Conservation (phyloP, 2,797 vertebrate species). For the Chaetodon trifasciatus region DNA sequence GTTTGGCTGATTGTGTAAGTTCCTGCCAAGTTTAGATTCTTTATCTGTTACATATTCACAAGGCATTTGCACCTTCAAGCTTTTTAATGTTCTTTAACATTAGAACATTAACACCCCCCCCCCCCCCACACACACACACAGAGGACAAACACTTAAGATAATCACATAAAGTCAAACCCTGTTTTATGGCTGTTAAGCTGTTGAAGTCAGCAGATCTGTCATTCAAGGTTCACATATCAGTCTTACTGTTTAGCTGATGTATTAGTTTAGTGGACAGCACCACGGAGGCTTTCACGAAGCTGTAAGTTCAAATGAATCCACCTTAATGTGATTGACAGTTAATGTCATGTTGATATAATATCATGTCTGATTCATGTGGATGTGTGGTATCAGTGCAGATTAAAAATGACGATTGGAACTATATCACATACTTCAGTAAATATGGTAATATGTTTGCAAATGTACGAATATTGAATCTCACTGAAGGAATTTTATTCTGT, state of each 20-base stretch:
- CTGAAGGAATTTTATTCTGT: neutral
- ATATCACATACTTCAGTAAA: neutral
- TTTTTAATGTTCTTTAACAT: conserved; percentile 14
- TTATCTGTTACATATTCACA: neutral
- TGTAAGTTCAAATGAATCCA: conserved; percentile 26
- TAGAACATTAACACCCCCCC: no score
- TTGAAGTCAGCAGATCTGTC: conserved; percentile 40
- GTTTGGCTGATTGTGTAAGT: neutral
- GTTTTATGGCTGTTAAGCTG: conserved; percentile 57
- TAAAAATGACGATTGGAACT: neutral
- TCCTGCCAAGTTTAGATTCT: neutral
- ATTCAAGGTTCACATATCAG: conserved; percentile 11
- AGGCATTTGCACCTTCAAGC: neutral
- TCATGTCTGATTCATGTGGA: neutral
- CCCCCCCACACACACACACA: conserved; percentile 6
- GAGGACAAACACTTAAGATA: conserved; percentile 65
- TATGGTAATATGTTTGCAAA: neutral
- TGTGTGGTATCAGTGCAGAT: neutral
- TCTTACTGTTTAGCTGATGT: neutral
- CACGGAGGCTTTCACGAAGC: conserved; percentile 22
- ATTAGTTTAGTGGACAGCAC: conserved; percentile 9
- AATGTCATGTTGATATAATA: neutral
- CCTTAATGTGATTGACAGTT: neutral
- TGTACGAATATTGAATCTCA: neutral
- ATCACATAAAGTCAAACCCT: conserved; percentile 39